These are phyloP conservation scores for Sphaerodactylus townsendi DNA, from an alignment of 2,113 vertebrate species.

Conservation along the genomic window DNA sequence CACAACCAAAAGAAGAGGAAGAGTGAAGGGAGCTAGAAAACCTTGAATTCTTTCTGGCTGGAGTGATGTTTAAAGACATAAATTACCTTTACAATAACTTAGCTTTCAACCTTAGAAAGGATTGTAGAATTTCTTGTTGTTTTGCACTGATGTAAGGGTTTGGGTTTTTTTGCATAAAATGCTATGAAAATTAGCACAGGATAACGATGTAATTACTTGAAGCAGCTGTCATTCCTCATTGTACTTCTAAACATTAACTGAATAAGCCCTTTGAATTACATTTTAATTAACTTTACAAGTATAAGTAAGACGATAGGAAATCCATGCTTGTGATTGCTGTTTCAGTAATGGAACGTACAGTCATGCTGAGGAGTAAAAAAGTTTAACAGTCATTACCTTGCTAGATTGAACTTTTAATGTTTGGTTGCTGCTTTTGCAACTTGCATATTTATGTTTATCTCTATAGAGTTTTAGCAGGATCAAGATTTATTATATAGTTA, in stretches of 20 bases:
- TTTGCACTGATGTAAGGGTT: constrained; percentile 3
- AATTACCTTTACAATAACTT: constrained; percentile 35
- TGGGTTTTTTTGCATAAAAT: constrained; percentile 13
- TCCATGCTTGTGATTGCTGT: constrained; percentile 7
- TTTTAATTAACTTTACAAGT: constrained; percentile 9
- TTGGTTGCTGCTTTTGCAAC: background rate
- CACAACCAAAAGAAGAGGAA: too few relatives aligned
- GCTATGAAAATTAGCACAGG: constrained; percentile 30
- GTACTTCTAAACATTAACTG: constrained; percentile 32
- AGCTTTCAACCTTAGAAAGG: constrained; percentile 46
- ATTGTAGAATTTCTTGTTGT: constrained; percentile 20
- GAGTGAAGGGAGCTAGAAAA: background rate
- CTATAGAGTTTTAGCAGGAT: background rate
- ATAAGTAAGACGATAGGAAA: background rate
- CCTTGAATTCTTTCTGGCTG: constrained; percentile 54
- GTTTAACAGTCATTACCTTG: constrained; percentile 10
- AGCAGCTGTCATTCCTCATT: constrained; percentile 33
- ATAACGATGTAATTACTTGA: constrained; percentile 42
- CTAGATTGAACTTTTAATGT: background rate
- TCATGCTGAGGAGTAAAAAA: constrained; percentile 4
- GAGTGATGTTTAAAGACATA: constrained; percentile 51
- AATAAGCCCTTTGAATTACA: background rate
- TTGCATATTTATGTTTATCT: background rate
- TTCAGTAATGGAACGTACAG: constrained; percentile 10
- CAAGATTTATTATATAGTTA: background rate